These are phyloP conservation scores for Drosophila imparisetae DNA, from an alignment of 2,888 invertebrate species.

Conservation along the genomic window DNA sequence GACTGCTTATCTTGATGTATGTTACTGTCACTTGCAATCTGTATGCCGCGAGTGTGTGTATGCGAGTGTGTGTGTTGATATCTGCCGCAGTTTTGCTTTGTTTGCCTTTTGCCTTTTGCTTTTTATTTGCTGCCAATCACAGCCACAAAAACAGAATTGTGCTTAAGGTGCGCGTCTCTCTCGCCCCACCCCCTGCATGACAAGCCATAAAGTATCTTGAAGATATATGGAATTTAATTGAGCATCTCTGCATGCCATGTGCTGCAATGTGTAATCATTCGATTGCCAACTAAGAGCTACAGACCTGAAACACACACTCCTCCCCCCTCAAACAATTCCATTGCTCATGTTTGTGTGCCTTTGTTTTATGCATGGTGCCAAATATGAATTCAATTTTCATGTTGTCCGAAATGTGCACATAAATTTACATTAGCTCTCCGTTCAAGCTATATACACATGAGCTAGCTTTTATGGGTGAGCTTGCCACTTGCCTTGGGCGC, in stretches of 20 bases:
- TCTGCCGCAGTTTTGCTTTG: slow-evolving; percentile 25
- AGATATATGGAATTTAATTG: slow-evolving; percentile 60
- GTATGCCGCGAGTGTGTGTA: slow-evolving; percentile 1
- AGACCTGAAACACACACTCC: slow-evolving; percentile 4
- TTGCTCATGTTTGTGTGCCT: background rate
- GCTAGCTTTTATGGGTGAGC: slow-evolving; percentile 2
- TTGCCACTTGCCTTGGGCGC: slow-evolving; percentile 35
- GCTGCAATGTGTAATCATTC: slow-evolving; percentile 26
- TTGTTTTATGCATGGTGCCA: slow-evolving; percentile 20
- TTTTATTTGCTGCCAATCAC: slow-evolving; percentile 76
- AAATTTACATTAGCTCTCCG: slow-evolving; percentile 57
- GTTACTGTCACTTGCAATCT: slow-evolving; percentile 67
- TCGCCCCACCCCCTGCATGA: slow-evolving; percentile 43
- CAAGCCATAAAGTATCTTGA: slow-evolving; percentile 56
- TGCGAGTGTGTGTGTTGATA: slow-evolving; percentile 7
- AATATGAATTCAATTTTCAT: slow-evolving; percentile 60
- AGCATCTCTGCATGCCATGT: slow-evolving; percentile 23
- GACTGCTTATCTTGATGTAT: slow-evolving; percentile 67
- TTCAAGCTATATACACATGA: background rate
- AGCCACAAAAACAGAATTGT: slow-evolving; percentile 42
- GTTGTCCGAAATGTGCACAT: slow-evolving; percentile 47
- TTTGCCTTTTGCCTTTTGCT: slow-evolving; percentile 27
- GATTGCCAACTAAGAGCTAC: slow-evolving; percentile 4
- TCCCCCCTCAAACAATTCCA: background rate
- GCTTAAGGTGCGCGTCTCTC: slow-evolving; percentile 36